Conservation (phyloP, 2,797 vertebrate genomes). For the Gallinago solitaria region DNA sequence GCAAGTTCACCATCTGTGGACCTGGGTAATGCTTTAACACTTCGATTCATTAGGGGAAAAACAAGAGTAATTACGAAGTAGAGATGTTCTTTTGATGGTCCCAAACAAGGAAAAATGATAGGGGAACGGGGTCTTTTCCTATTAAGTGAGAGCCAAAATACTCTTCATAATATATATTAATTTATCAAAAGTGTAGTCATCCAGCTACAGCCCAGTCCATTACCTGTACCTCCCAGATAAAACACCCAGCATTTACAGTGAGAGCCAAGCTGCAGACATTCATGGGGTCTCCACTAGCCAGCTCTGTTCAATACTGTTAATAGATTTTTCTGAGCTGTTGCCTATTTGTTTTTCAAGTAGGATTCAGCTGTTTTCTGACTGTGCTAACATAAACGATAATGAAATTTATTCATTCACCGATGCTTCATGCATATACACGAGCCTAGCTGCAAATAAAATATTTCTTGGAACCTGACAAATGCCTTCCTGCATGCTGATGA, state of each 20-base stretch:
- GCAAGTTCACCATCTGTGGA: neutral
- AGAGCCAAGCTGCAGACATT: neutral
- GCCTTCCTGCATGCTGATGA: neutral
- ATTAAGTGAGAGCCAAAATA: neutral
- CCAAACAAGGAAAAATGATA: neutral
- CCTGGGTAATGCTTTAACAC: neutral
- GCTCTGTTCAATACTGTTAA: neutral
- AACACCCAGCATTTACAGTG: neutral
- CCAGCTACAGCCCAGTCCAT: neutral
- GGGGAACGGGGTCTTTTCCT: neutral
- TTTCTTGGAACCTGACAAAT: neutral
- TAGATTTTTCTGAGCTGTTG: neutral
- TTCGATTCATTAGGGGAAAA: neutral
- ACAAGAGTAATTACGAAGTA: neutral
- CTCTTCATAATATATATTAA: neutral
- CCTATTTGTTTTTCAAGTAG: neutral
- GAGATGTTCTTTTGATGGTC: neutral
- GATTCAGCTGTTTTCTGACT: neutral
- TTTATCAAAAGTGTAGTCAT: neutral
- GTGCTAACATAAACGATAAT: neutral
- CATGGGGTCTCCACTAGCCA: neutral
- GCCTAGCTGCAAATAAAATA: neutral
- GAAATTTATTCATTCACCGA: neutral
- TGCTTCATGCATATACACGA: neutral
- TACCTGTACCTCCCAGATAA: neutral